Evolutionary conservation across 2,888 invertebrate species (phyloP).

Genomic region (Therioaphis trifolii): DNA sequence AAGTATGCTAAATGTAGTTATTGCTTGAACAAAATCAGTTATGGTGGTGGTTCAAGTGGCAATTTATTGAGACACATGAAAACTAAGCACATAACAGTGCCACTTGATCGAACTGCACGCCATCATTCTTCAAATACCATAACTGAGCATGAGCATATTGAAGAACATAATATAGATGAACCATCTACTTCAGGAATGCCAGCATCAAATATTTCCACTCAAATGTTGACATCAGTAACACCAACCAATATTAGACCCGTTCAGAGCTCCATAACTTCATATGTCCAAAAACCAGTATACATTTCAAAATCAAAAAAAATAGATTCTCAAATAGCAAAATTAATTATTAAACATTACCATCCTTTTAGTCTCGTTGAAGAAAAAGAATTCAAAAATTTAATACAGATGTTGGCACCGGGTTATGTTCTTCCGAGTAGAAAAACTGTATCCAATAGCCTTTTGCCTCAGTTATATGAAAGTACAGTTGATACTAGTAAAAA

Average conservation of each 20-base stretch:
- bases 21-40: conserved; percentile 18
- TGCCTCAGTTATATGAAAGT: conserved; percentile 13
- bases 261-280: no score
- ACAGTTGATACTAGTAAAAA: conserved; percentile 39
- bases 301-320: no score
- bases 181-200: not conserved
- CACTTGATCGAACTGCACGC: not conserved
- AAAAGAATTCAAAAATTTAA: no score
- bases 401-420: no score
- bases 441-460: conserved; percentile 50
- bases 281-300: no score
- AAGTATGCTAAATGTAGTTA: conserved; percentile 27
- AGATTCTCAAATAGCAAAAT: no score
- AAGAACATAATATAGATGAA: no score
- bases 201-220: not conserved
- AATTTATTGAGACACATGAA: no score
- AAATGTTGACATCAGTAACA: not conserved
- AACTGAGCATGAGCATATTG: not conserved
- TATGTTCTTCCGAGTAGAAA: conserved; percentile 56
- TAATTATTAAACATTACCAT: no score
- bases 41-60: no score
- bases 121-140: conserved; percentile 25
- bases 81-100: no score
- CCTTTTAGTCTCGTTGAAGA: no score
- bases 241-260: not conserved